phyloP scores from a whole-genome alignment of 2,888 invertebrate species.

The Thymelicus lineola region DNA sequence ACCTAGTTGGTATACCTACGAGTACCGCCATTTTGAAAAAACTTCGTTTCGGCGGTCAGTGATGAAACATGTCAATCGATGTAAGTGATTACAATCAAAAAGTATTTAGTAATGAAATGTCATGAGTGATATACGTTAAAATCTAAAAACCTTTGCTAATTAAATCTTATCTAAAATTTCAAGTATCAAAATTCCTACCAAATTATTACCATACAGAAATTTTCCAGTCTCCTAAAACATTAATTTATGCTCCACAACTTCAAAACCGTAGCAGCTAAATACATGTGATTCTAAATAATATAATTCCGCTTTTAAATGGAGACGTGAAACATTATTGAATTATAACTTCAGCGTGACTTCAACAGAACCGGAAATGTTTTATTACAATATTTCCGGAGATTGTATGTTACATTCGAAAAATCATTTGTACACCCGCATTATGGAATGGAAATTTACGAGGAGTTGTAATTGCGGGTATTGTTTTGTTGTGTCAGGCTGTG shows the following conservation, averaged over 20 bases:
- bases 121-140: no score
- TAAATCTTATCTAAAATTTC: not conserved
- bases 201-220: no score
- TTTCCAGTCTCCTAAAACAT: not conserved
- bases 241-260: not conserved
- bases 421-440: slow-evolving; percentile 13
- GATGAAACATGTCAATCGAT: no score
- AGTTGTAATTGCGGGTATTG: not conserved
- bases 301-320: slow-evolving; percentile 14
- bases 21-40: no score
- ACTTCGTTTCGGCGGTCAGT: no score
- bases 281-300: slow-evolving; percentile 14
- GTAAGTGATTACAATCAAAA: no score
- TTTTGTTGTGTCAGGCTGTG: not conserved
- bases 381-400: slow-evolving; percentile 21
- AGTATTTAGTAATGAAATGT: no score
- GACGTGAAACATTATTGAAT: slow-evolving; percentile 16
- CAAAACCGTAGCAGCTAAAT: not conserved
- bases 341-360: slow-evolving; percentile 6
- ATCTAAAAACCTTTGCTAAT: not conserved
- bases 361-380: slow-evolving; percentile 6
- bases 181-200: no score
- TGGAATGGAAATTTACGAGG: slow-evolving; percentile 7
- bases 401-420: slow-evolving; percentile 16
- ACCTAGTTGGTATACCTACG: no score